Percentiles rank a stretch among this genome's conserved stretches.
phyloP scores from a whole-genome alignment of 2,797 vertebrate species.

The Eulemur mongoz region DNA sequence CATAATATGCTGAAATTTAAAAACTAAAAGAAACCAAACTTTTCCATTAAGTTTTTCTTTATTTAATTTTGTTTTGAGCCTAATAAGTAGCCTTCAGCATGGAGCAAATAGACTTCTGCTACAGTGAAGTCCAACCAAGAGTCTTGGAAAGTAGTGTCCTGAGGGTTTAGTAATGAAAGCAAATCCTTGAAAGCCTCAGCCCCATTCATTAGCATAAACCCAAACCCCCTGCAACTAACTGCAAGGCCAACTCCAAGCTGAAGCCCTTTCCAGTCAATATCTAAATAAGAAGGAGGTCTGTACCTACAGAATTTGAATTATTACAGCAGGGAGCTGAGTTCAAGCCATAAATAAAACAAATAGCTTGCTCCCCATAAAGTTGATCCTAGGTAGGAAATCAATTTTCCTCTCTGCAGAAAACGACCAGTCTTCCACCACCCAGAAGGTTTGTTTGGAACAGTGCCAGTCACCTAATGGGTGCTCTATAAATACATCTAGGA shows the following conservation, averaged over 20 bases:
- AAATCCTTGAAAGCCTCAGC: constrained; percentile 48
- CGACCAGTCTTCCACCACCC: constrained; percentile 40
- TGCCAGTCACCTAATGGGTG: constrained; percentile 62
- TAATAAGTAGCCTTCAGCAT: constrained; percentile 46
- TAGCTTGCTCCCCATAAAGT: constrained; percentile 63
- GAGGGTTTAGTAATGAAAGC: constrained; percentile 45
- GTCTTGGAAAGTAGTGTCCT: constrained; percentile 18
- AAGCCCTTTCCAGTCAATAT: constrained; percentile 66
- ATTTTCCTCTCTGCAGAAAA: constrained; percentile 70
- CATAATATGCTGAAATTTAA: too few relatives aligned
- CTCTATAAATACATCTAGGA: constrained; percentile 46
- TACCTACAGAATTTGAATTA: constrained; percentile 71
- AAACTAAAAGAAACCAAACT: constrained; percentile 40
- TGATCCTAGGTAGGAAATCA: constrained; percentile 70
- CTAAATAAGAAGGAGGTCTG: constrained; percentile 62
- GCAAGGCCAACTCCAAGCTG: constrained; percentile 25
- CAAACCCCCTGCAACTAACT: constrained; percentile 54
- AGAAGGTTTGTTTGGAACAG: constrained; percentile 54
- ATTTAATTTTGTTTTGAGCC: constrained; percentile 53
- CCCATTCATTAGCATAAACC: constrained; percentile 64
- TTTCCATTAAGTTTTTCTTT: constrained; percentile 58
- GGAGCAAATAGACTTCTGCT: constrained; percentile 19
- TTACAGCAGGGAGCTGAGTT: constrained; percentile 71
- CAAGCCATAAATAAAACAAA: constrained; percentile 76
- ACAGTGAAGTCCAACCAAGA: constrained; percentile 22